These are phyloP conservation scores for Gallinago media DNA, from an alignment of 2,113 vertebrate species.

Conservation along the genomic window DNA sequence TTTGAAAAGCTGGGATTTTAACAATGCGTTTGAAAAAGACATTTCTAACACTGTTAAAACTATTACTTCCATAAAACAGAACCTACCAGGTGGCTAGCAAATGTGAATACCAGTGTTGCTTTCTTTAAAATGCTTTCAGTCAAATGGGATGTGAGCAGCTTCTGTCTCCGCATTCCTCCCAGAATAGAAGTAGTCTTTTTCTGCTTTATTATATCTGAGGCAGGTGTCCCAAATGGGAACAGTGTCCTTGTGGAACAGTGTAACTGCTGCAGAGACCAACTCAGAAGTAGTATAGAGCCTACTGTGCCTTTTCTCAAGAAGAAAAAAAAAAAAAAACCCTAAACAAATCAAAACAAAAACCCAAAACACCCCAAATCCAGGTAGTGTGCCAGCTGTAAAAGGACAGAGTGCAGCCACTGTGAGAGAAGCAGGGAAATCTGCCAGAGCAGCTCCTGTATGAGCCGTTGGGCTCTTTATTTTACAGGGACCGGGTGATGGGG, in stretches of 20 bases:
- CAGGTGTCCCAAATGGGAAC: not conserved
- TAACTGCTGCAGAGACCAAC: not conserved
- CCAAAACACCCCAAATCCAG: not conserved
- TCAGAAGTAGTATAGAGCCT: not conserved
- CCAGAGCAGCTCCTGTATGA: not conserved
- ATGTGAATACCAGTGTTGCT: not conserved
- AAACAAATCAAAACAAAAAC: not conserved
- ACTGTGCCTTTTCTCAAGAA: not conserved
- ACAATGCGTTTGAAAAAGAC: not conserved
- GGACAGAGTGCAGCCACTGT: too few species aligned
- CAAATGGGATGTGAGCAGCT: not conserved
- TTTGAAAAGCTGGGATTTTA: not conserved
- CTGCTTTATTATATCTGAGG: not conserved
- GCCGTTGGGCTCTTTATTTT: not conserved
- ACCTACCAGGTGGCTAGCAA: not conserved
- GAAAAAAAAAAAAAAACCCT: not conserved
- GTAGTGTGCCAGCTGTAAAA: not conserved
- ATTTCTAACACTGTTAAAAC: not conserved
- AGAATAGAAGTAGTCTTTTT: not conserved
- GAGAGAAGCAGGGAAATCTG: not conserved
- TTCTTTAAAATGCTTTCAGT: not conserved
- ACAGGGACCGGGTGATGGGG: fast-evolving
- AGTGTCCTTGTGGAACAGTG: fast-evolving
- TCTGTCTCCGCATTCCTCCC: not conserved
- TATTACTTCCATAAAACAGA: not conserved